Percentiles rank a stretch among this genome's conserved stretches.
Evolutionary conservation across 2,888 invertebrate species (phyloP).

Genomic region (Cybosia mesomella): DNA sequence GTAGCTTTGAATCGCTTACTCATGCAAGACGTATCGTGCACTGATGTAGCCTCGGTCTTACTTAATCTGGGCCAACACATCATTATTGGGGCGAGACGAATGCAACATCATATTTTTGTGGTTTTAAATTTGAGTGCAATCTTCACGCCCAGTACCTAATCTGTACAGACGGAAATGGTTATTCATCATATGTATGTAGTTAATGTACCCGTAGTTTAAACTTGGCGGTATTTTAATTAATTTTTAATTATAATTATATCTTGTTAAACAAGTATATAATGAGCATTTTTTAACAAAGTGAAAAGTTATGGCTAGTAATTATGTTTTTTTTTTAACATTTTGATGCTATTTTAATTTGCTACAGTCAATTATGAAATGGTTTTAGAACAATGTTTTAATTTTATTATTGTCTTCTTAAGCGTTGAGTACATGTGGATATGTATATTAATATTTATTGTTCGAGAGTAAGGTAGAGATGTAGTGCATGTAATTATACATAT

Average conservation of each 20-base stretch:
- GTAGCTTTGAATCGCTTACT: neutral
- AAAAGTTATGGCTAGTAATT: constrained; percentile 16
- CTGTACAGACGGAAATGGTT: neutral
- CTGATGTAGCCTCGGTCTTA: neutral
- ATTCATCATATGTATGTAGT: constrained; percentile 5
- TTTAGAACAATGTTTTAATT: constrained; percentile 16
- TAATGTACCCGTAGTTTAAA: constrained; percentile 8
- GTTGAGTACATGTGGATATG: constrained; percentile 30
- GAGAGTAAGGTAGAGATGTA: neutral
- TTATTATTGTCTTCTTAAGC: constrained; percentile 29
- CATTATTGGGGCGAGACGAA: neutral
- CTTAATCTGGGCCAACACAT: neutral
- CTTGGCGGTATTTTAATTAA: constrained; percentile 32
- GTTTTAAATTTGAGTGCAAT: neutral
- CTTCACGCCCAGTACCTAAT: neutral
- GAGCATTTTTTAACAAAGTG: constrained; percentile 17
- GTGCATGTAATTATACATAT: constrained; percentile 4
- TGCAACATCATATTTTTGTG: neutral
- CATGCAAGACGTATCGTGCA: neutral
- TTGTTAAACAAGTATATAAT: constrained; percentile 9
- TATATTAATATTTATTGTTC: constrained; percentile 38
- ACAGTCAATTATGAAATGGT: constrained; percentile 19
- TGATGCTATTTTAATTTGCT: constrained; percentile 29
- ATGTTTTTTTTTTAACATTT: constrained; percentile 35
- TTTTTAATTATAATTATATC: constrained; percentile 17